Percentiles rank a stretch among this genome's conserved stretches.
These are phyloP conservation scores for Calliopsis andreniformis DNA, from an alignment of 1,140 invertebrate species.

Conservation along the genomic window DNA sequence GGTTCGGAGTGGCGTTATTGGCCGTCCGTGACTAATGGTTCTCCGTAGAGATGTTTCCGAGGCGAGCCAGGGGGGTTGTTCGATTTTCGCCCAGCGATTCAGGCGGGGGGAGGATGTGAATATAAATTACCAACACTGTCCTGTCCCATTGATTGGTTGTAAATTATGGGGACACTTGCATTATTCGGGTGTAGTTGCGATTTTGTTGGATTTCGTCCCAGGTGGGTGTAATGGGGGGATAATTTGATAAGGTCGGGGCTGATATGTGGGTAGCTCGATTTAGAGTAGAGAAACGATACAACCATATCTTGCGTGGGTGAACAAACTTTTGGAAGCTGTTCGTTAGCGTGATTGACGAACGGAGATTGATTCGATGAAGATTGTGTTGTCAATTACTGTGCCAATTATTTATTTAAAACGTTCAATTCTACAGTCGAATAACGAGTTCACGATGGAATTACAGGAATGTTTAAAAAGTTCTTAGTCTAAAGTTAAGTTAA, in stretches of 20 bases:
- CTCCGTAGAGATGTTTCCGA: slow-evolving; percentile 26
- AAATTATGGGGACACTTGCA: slow-evolving; percentile 20
- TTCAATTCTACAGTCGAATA: too few species aligned
- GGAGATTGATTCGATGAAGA: neutral
- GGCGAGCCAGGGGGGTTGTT: neutral
- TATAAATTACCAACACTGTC: slow-evolving; percentile 26
- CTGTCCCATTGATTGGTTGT: slow-evolving; percentile 30
- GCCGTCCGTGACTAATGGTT: slow-evolving; percentile 26
- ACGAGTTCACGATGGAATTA: too few species aligned
- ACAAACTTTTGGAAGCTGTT: neutral
- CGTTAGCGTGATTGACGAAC: neutral
- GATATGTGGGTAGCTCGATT: neutral
- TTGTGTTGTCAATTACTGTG: neutral
- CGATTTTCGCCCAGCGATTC: slow-evolving; percentile 6
- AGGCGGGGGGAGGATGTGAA: slow-evolving; percentile 13
- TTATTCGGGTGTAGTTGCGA: slow-evolving; percentile 2
- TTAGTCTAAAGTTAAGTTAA: too few species aligned
- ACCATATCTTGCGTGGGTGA: neutral
- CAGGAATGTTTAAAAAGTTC: too few species aligned
- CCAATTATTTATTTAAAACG: neutral
- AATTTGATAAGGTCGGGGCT: slow-evolving; percentile 23
- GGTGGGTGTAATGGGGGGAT: neutral
- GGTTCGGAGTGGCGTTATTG: slow-evolving; percentile 18
- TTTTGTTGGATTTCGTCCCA: slow-evolving; percentile 16
- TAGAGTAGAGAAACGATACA: neutral